Base-by-base conservation (phyloP, 2,888 invertebrate genomes). In the Drosophila meridionalis region DNA sequence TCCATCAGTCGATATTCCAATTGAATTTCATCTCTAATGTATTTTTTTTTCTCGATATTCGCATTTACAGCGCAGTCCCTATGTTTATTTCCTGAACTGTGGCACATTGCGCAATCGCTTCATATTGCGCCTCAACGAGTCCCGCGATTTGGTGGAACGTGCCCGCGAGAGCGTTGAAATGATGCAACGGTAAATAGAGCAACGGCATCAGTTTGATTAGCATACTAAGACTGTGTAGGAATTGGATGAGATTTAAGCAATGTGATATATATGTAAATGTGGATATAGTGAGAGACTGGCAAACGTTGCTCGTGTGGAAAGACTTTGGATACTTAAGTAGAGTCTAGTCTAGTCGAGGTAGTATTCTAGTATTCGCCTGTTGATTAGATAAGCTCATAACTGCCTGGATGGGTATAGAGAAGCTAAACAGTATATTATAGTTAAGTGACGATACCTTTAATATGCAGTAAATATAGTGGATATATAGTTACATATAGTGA, bases 71-170 rank as follows among this genome's bases (percentile, higher is more conserved):
- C 91, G 92, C 69, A 93, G 92, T 85, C 92, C 93, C 9, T 93
- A 93, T 75, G 92, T 93, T 48, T 93, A 93, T 70, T 93, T 93
- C 72, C 85, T 93, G 9, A 93, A 93, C 78, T 93, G 93, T 69
- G 93, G 93, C 38, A 93, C 93, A 7, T 81, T 93, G 61, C 89
- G 93, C 32, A 93, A 93, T 89, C 93, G 93, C 47, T 93, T 93
- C 69, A 93, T 93, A 75, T 71, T 93, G 71, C 93, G 93, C 14
- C 83, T 93, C 48, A 93, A 93, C 78, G 93, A 93, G 76, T 93
- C 93, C 34, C 90, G 93, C 58, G 93, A 93, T 78, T 83, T 92
- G 69, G 92, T 93, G 69, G 93, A 93, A 77, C 91, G 92, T 61
- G 93, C 93, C n/a, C 90, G 92, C 20, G 93, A 93, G 60, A 92